Evolutionary conservation across 2,797 vertebrate species (phyloP), one percentile per base, ranked within the genome.

Genomic region (Schizothorax lantsangensis): DNA sequence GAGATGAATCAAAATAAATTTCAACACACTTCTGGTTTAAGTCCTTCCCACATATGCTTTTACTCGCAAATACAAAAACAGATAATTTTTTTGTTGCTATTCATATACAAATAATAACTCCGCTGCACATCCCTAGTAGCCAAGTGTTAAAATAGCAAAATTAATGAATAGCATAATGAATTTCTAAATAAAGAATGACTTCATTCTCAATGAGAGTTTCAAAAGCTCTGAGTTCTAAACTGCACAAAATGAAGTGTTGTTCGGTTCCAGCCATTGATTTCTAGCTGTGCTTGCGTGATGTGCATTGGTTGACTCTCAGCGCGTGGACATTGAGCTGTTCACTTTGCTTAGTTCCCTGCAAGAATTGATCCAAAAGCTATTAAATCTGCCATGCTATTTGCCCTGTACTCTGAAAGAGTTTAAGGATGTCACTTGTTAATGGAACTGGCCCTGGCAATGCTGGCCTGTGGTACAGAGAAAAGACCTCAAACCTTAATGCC

Each of bases 391-490:
- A 84, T 49, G 7, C 38, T 5, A 12, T 7, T 74, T 87, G 26
- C 59, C 85, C 73, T 17, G 75, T 38, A 57, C 36, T 79, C 88
- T 88, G 79, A 30, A 90, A 57, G 59, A 75, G 59, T 82, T 86
- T 86, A 82, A 43, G 72, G 59, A 82, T 78, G 72, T 57, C 85
- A 83, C 73, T 75, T 68, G 59, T 83, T 62, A 86, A 82, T 82
- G 59, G 72, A 79, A 9, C 84, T 38, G 57, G 57, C 57, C 72
- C 43, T 75, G 57, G 54, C 5, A 84, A 45, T 36, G 47, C 73
- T 69, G 19, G 11, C 45, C 52, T 87, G 84, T 91, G 90, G 84
- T 91, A 78, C 71, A 62, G 84, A 90, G 30, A 19, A 71, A 57
- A 64, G 38, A 45, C 66, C 79, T 78, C 84, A 72, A 89, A 87